Conservation (phyloP, 2,888 invertebrate genomes). For the Platerodrilus igneus region DNA sequence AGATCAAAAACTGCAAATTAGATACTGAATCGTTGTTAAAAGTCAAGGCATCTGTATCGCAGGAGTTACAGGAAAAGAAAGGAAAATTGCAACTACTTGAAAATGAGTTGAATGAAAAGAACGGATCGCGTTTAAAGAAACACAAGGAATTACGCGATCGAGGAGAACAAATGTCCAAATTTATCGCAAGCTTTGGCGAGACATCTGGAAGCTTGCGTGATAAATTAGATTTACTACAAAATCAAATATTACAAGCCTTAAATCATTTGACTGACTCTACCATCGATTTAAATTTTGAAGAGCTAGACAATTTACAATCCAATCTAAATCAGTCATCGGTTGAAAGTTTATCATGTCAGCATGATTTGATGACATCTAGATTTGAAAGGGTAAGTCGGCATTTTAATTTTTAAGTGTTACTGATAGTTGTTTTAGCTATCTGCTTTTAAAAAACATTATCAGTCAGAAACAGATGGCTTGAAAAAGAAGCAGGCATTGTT, state of each 20-base stretch:
- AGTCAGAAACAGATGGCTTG: conserved; percentile 20
- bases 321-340: conserved; percentile 19
- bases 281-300: conserved; percentile 28
- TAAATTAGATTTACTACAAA: conserved; percentile 13
- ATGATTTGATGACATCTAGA: conserved; percentile 5
- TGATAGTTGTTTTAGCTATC: conserved; percentile 2
- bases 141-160: conserved; percentile 33
- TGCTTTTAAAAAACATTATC: conserved; percentile 16
- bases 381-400: conserved; percentile 13
- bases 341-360: conserved; percentile 10
- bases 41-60: conserved; percentile 28
- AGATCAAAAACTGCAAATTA: conserved; percentile 34
- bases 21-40: conserved; percentile 34
- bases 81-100: conserved; percentile 28
- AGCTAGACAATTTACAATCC: conserved; percentile 26
- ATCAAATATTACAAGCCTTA: conserved; percentile 22
- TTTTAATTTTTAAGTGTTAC: no score
- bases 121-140: conserved; percentile 32
- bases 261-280: conserved; percentile 26
- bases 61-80: conserved; percentile 28
- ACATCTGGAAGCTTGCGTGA: conserved; percentile 11
- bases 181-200: conserved; percentile 15
- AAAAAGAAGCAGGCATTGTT: conserved; percentile 19
- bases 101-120: conserved; percentile 32
- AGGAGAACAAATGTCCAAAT: conserved; percentile 30